A percentile compares a stretch with the other conserved stretches of the same genome.
Conservation (phyloP, 1,140 invertebrate genomes). For the Argopecten irradians region DNA sequence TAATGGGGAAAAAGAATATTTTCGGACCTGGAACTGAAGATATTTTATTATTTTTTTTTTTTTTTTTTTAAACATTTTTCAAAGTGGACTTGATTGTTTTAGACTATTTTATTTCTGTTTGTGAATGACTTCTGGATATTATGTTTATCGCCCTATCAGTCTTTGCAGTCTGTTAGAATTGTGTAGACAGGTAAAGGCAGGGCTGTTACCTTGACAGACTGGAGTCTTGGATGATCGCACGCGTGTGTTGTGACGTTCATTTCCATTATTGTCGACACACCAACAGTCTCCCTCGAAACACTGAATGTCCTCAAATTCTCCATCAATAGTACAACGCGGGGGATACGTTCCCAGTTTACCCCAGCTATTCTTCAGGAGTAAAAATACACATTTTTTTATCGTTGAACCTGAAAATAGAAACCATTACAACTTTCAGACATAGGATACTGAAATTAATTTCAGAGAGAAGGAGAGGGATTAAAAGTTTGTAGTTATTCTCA, state of each 20-base stretch:
- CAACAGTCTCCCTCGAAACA: conserved; percentile 64
- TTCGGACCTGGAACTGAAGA: no score
- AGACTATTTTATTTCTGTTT: no score
- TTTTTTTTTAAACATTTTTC: no score
- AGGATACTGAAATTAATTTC: not conserved
- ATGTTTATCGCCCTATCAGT: no score
- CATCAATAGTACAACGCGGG: conserved; percentile 61
- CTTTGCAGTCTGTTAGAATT: no score
- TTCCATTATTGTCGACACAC: conserved; percentile 60
- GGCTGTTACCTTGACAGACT: conserved; percentile 53
- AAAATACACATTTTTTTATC: conserved; percentile 64
- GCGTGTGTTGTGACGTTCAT: conserved; percentile 52
- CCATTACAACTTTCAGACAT: not conserved
- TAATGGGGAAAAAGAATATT: no score
- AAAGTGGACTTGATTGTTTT: no score
- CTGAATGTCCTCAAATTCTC: conserved; percentile 64
- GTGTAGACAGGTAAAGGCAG: not conserved
- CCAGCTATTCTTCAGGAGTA: conserved; percentile 57
- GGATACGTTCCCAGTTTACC: conserved; percentile 57
- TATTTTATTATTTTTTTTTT: no score
- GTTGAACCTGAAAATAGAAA: conserved; percentile 64
- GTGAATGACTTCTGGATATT: no score
- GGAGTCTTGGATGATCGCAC: conserved; percentile 46
- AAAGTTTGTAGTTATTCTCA: no score
- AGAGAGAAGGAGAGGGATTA: not conserved